Evolutionary conservation across 2,113 vertebrate genomes (phyloP).

Genomic region (Todiramphus saurophagus): DNA sequence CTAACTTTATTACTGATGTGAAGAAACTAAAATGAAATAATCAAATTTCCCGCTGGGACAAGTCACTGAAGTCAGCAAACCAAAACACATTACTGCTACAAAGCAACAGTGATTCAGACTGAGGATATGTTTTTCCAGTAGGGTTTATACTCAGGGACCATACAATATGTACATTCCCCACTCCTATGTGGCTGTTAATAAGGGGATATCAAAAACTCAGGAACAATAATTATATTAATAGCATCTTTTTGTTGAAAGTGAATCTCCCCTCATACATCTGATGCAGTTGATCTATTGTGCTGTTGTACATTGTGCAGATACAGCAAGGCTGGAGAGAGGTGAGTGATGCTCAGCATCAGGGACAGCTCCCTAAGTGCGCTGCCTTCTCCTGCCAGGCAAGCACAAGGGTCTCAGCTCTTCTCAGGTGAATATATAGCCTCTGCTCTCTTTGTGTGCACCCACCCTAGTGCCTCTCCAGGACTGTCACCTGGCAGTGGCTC

Average conservation of each 20-base stretch:
- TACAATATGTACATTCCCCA: background rate
- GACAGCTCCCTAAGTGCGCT: background rate
- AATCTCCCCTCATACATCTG: background rate
- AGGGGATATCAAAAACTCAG: background rate
- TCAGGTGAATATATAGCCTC: background rate
- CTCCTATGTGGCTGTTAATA: background rate
- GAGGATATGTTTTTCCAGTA: background rate
- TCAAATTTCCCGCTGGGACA: background rate
- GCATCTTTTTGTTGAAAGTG: background rate
- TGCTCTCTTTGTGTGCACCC: background rate
- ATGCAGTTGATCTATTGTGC: fast-evolving
- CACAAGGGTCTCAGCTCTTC: background rate
- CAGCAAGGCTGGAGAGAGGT: background rate
- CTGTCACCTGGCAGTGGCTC: background rate
- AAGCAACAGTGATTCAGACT: background rate
- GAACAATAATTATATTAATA: background rate
- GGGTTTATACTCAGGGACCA: background rate
- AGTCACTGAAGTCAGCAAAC: background rate
- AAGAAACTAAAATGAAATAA: background rate
- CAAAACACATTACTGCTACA: background rate
- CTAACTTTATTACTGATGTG: conserved; percentile 29
- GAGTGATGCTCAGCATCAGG: background rate
- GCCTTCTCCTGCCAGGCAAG: background rate
- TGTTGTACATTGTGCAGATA: background rate
- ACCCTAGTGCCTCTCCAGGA: background rate